Base-by-base conservation (phyloP, 2,888 invertebrate genomes). In the Ashinkailepas kermadecensis region DNA sequence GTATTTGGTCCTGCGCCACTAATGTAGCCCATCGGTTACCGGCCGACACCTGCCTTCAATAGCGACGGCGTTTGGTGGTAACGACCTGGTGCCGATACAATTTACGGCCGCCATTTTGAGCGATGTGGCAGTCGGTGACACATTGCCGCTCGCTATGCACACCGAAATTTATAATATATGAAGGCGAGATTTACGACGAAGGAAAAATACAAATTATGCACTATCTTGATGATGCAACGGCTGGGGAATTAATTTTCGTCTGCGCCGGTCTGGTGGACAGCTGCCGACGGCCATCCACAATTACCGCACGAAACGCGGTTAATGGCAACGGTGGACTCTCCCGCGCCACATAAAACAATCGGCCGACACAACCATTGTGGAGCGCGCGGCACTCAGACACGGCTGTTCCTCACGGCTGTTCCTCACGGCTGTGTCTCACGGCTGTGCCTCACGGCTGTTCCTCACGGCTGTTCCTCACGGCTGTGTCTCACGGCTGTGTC, bases 121-220 rank as follows among this genome's bases (percentile, higher is more conserved):
- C 15, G 70, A 70, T 70, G 70, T 15, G 39, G 12, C 70, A 70
- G 15, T 39, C 15, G 70, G 39, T 13, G 70, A 39, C 25, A 39
- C 25, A 70, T 70, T 12, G 70, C 10, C 12, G 15, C 13, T 8
- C 70, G 70, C 70, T 39, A 70, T 23, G 70, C 70, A 6, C 13
- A 15, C 70, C 70, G 70, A 70, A 70, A 70, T 70, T 39, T 70
- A 70, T 70, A 70, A 39, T 70, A 70, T 70, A 70, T 70, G 70
- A 70, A 70, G 70, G 15, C 15, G 70, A 39, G 39, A 70, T 70
- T 70, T 70, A 70, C 70, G 70, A 70, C 39, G 25, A 15, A 23
- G 67, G 39, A 70, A 70, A 70, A 70, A 70, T 70, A 70, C 70
- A 70, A 70, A 70, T 70, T 70, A 70, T 70, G 70, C 70, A 70